A percentile compares a stretch with the other conserved stretches of the same genome.
phyloP scores from a whole-genome alignment of 2,113 vertebrate species.

The Myrmophylax atrothorax region DNA sequence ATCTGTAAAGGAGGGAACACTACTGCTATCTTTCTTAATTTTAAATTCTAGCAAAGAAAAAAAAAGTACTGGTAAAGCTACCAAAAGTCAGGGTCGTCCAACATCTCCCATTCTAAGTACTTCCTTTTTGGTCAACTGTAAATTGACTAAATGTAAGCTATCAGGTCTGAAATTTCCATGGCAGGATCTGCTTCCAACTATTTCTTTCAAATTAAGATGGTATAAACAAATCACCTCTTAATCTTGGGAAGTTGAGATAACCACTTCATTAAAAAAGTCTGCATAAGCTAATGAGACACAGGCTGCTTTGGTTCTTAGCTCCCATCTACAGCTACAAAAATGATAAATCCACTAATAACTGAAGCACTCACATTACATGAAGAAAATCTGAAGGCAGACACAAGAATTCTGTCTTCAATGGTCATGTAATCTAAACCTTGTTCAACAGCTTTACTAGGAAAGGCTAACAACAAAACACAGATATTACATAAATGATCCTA shows the following conservation, averaged over 20 bases:
- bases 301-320: not conserved
- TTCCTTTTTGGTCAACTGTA: not conserved
- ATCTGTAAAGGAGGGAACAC: not conserved
- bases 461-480: not conserved
- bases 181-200: not conserved
- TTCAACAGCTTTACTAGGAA: not conserved
- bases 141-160: not conserved
- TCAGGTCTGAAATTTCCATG: not conserved
- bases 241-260: not conserved
- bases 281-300: accelerated
- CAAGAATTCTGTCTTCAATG: not conserved
- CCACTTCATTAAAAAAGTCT: not conserved
- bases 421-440: not conserved
- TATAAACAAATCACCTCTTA: not conserved
- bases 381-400: not conserved
- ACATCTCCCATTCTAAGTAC: not conserved
- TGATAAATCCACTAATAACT: not conserved
- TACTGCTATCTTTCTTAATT: not conserved
- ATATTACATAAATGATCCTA: not conserved
- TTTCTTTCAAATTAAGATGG: not conserved
- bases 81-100: not conserved
- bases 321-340: not conserved
- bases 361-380: not conserved
- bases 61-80: not conserved
- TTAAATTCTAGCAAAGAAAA: not conserved